These are phyloP conservation scores for Colius striatus DNA, from an alignment of 2,113 vertebrate genomes.

Conservation along the genomic window DNA sequence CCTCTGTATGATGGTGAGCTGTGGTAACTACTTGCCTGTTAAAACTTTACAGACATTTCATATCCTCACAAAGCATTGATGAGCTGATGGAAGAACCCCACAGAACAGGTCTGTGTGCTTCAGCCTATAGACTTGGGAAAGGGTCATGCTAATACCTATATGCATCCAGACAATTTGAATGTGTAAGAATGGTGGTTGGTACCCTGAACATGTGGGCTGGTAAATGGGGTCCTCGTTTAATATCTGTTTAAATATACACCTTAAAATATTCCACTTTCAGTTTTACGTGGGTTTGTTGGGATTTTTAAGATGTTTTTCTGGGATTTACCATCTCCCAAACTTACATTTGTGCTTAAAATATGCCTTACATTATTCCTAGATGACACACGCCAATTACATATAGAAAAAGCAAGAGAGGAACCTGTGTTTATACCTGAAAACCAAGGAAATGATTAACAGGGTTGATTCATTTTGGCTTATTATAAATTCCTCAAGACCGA, in stretches of 20 bases:
- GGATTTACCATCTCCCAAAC: not conserved
- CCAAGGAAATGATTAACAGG: not conserved
- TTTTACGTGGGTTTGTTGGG: not conserved
- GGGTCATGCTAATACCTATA: not conserved
- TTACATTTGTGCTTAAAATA: not conserved
- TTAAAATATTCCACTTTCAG: not conserved
- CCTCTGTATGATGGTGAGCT: not conserved
- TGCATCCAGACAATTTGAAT: not conserved
- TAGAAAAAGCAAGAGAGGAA: not conserved
- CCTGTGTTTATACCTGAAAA: not conserved
- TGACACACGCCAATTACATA: not conserved
- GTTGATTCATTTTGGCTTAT: constrained; percentile 10
- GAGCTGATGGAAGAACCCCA: not conserved
- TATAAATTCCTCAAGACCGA: not conserved
- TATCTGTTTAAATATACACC: not conserved
- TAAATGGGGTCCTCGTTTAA: not conserved
- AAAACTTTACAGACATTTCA: not conserved
- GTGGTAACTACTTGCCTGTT: not conserved
- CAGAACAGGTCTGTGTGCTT: not conserved
- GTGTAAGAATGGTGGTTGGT: not conserved
- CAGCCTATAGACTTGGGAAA: not conserved
- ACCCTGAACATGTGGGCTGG: not conserved
- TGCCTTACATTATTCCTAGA: not conserved
- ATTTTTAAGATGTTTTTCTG: not conserved
- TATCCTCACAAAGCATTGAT: not conserved